Evolutionary conservation across 1,140 invertebrate genomes (phyloP), one percentile per base, ranked within the genome.

Genomic region (Eurosta solidaginis): DNA sequence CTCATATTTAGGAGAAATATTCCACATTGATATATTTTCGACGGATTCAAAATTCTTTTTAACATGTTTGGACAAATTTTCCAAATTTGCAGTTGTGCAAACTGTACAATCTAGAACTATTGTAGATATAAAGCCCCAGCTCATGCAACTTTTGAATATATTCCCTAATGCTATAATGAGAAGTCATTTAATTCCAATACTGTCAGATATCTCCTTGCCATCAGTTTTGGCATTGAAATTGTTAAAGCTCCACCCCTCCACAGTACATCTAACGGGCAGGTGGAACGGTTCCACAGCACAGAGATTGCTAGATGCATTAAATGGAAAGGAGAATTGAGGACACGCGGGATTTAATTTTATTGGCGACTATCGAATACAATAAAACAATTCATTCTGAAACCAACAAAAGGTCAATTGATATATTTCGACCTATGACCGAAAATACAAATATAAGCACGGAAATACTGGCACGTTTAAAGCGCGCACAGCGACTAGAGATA

Each of bases 401-500:
- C n/a, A 52, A 52, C 49, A 52, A 20, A 52, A 52, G 22, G 49
- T 22, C 49, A 52, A 52, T 52, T 22, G 49, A 52, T 22, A 52
- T 25, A 52, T 52, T 52, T 52, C n/a, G 49, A 22, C n/a, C 49
- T 50, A 50, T 50, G 49, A 52, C 49, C 20, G 20, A 20, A 22
- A 22, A 52, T 22, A 52, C 20, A 52, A 52, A 22, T 52, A 52
- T 22, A 22, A 52, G 20, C 20, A 50, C 83, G 84, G 6, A 63
- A 88, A 36, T 52, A 52, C 49, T 22, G 20, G 20, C 49, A 4
- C 49, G 49, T 52, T 22, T 52, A 22, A 52, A 52, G 17, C 49
- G 25, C n/a, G 49, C 49, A 52, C 49, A 52, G 22, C 49, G 25
- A 22, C 20, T 52, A 22, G 20, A 52, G 20, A 9, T 52, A 52